Base-by-base conservation (phyloP, 2,888 invertebrate species). In the Coenonympha glycerion region DNA sequence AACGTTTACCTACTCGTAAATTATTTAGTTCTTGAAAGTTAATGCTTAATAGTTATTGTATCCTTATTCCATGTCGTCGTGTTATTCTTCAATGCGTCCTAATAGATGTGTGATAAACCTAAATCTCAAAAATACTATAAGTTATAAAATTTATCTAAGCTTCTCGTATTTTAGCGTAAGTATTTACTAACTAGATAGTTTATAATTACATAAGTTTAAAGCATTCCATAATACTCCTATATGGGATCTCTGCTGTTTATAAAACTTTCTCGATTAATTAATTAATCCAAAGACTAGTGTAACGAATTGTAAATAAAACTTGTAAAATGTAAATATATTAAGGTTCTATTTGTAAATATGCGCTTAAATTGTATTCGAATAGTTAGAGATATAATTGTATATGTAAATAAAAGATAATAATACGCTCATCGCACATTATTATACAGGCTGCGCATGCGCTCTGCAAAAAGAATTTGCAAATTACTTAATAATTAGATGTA, bases 201-300 rank as follows among this genome's bases (percentile, higher is more conserved):
- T 82, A 81, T 84, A 77, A 79, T 76, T 79, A 65, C 71, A 11
- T 85, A 81, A 85, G 79, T 75, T 75, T 63, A 28, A 85, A 82
- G 76, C 86, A 86, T 86, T 86, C 86, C 86, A 78, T 84, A 77
- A 69, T 76, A 81, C 78, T 83, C 70, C 62, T 79, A 74, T 79
- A 74, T 84, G 85, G 86, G 86, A 86, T 86, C 86, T 84, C 86
- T 79, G 76, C 82, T 79, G 80, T 85, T 83, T 81, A 75, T 73
- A 76, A 76, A 83, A 78, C 81, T 80, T 65, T 78, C 73, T 79
- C 67, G 71, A 75, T 70, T 78, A 81, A 79, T 22, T 24, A 39
- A 21, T 39, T 39, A 82, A 79, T 82, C 75, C 71, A 78, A 80
- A 79, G 69, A 71, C 70, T 75, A 74, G 71, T 58, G 54, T 68